Base-by-base conservation (phyloP, 2,888 invertebrate species). In the Platynereis dumerilii region DNA sequence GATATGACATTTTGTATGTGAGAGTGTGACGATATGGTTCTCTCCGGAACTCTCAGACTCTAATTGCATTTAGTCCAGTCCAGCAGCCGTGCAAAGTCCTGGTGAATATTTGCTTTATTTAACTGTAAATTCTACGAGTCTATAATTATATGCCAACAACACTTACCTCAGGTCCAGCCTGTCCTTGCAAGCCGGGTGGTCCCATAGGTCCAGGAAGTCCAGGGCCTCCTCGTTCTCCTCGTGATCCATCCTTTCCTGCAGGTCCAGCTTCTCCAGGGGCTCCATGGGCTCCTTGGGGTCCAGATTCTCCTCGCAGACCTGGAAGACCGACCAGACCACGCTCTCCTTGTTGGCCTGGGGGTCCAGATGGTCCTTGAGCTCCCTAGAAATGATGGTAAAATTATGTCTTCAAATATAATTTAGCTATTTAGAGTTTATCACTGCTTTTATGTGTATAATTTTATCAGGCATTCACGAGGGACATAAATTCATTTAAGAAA, bases 341-440 rank as follows among this genome's bases (percentile, higher is more conserved):
- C 55, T 71, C 67, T 42, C 67, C 68, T 45, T 61, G 68, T 45
- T 62, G 66, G 29, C 69, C 70, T 17, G 65, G 48, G 53, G 70
- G 44, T 45, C 70, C 72, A 20, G 54, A 45, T 24, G 67, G 69
- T 28, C 84, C 86, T 7, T 87, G 87, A 0, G 87, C 81, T 1
- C 94, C 94, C 69, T 69, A 29, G 34, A n/a, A 62, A 7, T 34
- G 34, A n/a, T n/a, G n/a, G n/a, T n/a, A n/a, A n/a, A n/a, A n/a
- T n/a, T 56, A 20, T 28, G 26, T 26, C 10, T n/a, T 22, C 20
- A 39, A 10, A 29, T 20, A 15, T 17, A 20, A 45, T 48, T 53
- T 12, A n/a, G n/a, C 20, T 20, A 60, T 12, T n/a, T 22, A 52
- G 27, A 48, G 1, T n/a, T n/a, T n/a, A n/a, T n/a, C n/a, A n/a